Base-by-base conservation (phyloP, 1,140 invertebrate genomes). In the Bombus confusus region DNA sequence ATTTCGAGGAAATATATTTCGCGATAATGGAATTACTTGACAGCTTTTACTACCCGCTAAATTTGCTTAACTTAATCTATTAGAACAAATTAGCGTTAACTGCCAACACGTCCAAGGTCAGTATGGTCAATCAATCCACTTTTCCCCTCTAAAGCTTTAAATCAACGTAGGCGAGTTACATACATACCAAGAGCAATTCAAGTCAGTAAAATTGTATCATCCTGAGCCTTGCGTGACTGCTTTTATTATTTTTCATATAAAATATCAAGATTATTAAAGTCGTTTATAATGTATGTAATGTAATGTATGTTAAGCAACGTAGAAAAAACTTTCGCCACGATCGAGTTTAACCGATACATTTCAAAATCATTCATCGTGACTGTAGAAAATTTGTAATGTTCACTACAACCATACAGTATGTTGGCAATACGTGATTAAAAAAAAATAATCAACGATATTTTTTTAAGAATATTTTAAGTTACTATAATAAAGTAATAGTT, bases 41-140 rank as follows among this genome's bases (percentile, higher is more conserved):
- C 37, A 41, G 28, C 37, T 39, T 77, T 77, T 64, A 77, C 37
- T 39, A 41, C 34, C 39, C 37, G 37, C 25, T 64, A 62, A 77
- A 77, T 77, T 64, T 77, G 57, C 52, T 77, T 77, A 76, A 76
- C 74, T 57, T 59, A 77, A 77, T 64, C 52, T 62, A 62, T 28
- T 77, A 59, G 37, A n/a, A 39, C 57, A 41, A 77, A 77, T 77
- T 77, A 77, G 75, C 75, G 34, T 59, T 77, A 77, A 76, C 74
- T 76, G 47, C 74, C 74, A 76, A 77, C 75, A 39, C 37, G 37
- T 62, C 75, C 75, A 77, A 59, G 75, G 75, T 77, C 57, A 77
- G 25, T 57, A 62, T 77, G 75, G 75, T 77, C 57, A 77, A 77
- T 77, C 75, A 59, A 64, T 59, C 34, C 75, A 64, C 75, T 64